Base-by-base conservation (phyloP, 2,797 vertebrate genomes). In the Cercopithecus diana region DNA sequence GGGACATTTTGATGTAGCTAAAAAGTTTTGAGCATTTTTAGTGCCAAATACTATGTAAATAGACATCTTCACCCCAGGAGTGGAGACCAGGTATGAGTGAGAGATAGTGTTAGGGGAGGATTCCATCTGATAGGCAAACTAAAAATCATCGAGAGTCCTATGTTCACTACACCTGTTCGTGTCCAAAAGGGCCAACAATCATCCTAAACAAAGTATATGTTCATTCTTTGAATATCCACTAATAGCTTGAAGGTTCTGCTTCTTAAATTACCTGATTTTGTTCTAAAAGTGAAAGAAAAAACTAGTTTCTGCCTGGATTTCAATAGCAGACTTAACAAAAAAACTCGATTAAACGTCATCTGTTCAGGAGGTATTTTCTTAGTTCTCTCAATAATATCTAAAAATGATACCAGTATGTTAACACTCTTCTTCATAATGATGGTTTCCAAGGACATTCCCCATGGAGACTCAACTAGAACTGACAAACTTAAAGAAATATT, bases 191-290 rank as follows among this genome's bases (percentile, higher is more conserved):
- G 24, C 28, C 11, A 39, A 5, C 33, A 55, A 1, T 92, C 45
- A 75, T 33, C 12, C 7, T 14, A 26, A 87, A 30, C 9, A 58
- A 52, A 43, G 28, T 36, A 5, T 81, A 24, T 95, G 19, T 13
- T 72, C 8, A 41, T 24, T 57, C 43, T 94, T 95, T 33, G 26
- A 86, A 89, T 52, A 67, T 81, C 86, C 17, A 82, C 50, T 55
- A 70, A 14, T 48, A 82, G 8, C 15, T 55, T 77, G 26, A 90
- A 92, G 52, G 36, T 85, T 87, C 41, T 57, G 15, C 48, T 52
- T 88, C 88, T 97, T 7, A 50, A 20, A 48, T 93, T 43, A 75
- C 55, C 75, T 82, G 45, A 36, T 61, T 96, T 93, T 93, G 14
- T 11, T 76, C 33, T 79, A 81, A 67, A 92, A 82, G 11, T 67